These are phyloP conservation scores for Petrolisthes manimaculis DNA, from an alignment of 2,888 invertebrate species.

Conservation along the genomic window DNA sequence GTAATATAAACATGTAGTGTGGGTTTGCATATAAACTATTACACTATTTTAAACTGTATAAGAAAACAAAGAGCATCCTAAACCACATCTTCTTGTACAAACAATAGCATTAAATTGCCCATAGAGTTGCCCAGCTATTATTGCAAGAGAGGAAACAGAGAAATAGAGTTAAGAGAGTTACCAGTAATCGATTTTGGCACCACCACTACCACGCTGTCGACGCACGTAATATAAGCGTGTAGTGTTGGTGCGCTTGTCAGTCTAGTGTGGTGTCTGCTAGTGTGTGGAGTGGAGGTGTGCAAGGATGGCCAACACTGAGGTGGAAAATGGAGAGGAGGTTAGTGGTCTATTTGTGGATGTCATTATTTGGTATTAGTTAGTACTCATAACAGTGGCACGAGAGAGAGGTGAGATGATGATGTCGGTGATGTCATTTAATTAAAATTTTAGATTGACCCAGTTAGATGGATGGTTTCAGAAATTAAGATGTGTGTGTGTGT, in stretches of 20 bases:
- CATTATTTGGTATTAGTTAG: neutral
- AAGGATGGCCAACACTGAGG: conserved; percentile 37
- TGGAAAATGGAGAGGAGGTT: conserved; percentile 54
- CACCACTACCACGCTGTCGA: neutral
- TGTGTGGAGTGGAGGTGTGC: conserved; percentile 31
- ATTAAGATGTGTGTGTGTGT: neutral
- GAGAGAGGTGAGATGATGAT: neutral
- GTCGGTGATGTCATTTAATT: neutral
- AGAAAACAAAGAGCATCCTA: too few relatives aligned
- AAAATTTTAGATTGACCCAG: neutral
- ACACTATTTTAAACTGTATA: too few relatives aligned
- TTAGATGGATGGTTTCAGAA: neutral
- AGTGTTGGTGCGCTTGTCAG: conserved; percentile 13
- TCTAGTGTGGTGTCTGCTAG: conserved; percentile 34
- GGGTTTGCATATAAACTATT: too few relatives aligned
- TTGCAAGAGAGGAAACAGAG: too few relatives aligned
- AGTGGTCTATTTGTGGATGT: conserved; percentile 8
- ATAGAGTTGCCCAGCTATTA: too few relatives aligned
- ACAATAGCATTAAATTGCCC: too few relatives aligned
- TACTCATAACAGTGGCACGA: neutral
- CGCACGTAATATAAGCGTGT: neutral
- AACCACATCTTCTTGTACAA: too few relatives aligned
- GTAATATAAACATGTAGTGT: too few relatives aligned
- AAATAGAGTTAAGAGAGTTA: neutral
- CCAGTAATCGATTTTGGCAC: conserved; percentile 23